These are phyloP conservation scores for Chironomus striatipennis DNA, from an alignment of 1,140 invertebrate species.

Conservation along the genomic window DNA sequence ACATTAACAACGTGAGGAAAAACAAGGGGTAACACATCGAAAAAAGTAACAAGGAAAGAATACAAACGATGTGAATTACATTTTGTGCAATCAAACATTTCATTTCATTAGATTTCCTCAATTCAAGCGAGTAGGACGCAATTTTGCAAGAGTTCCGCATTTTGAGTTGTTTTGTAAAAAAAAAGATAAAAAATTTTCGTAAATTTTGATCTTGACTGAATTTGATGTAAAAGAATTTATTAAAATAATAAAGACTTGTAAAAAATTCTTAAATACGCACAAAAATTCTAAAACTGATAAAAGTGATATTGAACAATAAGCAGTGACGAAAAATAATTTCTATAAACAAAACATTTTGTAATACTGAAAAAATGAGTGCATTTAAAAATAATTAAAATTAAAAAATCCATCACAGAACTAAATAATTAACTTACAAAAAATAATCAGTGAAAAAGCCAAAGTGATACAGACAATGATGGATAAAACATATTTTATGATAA, in stretches of 20 bases:
- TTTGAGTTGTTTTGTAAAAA: not conserved
- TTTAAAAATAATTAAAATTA: not conserved
- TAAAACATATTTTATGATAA: slow-evolving; percentile 20
- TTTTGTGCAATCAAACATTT: slow-evolving; percentile 18
- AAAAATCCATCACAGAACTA: slow-evolving; percentile 28
- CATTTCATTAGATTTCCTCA: slow-evolving; percentile 24
- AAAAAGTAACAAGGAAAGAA: slow-evolving; percentile 10
- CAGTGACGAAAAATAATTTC: not conserved
- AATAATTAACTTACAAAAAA: slow-evolving; percentile 19
- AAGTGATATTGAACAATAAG: not conserved
- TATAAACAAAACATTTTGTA: not conserved
- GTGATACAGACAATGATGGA: slow-evolving; percentile 28
- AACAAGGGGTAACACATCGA: not conserved
- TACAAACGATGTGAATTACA: slow-evolving; percentile 14
- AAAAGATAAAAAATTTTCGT: not conserved
- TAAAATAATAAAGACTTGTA: too few species aligned
- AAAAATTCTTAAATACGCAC: too few species aligned
- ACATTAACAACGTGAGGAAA: not conserved
- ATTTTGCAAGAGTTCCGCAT: not conserved
- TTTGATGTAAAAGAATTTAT: not conserved
- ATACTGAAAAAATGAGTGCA: not conserved
- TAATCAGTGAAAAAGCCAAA: slow-evolving; percentile 29
- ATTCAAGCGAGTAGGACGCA: slow-evolving; percentile 17
- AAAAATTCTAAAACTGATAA: not conserved
- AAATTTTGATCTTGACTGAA: not conserved